These are phyloP conservation scores for Eretmochelys imbricata DNA, from an alignment of 2,113 vertebrate genomes.

Conservation along the genomic window DNA sequence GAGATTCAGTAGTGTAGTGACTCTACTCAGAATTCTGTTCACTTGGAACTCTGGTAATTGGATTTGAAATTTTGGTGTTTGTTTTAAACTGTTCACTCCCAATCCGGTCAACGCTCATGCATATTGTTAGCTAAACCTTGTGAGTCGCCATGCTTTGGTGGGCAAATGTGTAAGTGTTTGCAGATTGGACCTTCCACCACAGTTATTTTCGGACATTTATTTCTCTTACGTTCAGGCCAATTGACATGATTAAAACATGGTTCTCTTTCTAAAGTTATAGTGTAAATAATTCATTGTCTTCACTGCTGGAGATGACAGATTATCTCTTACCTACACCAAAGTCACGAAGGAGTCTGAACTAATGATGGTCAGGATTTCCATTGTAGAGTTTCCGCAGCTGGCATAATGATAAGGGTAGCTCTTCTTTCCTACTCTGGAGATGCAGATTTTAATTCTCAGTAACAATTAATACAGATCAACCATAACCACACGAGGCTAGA, in stretches of 20 bases:
- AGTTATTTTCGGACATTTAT: not conserved
- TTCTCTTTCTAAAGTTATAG: not conserved
- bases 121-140: not conserved
- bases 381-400: slow-evolving; percentile 26
- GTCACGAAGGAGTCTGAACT: slow-evolving; percentile 23
- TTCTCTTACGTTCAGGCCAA: not conserved
- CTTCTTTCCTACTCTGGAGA: slow-evolving; percentile 48
- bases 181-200: not conserved
- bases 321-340: slow-evolving; percentile 10
- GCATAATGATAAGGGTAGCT: slow-evolving; percentile 45
- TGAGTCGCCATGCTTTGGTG: not conserved
- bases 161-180: not conserved
- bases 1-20: not conserved
- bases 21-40: not conserved
- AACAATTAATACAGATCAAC: slow-evolving; percentile 56
- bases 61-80: not conserved
- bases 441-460: slow-evolving; percentile 60
- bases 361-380: slow-evolving; percentile 29
- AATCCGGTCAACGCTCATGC: not conserved
- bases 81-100: not conserved
- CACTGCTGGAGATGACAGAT: not conserved
- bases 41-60: not conserved
- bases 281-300: slow-evolving; percentile 26
- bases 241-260: not conserved
- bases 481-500: slow-evolving; percentile 38